Evolutionary conservation across 2,113 vertebrate species (phyloP).

Genomic region (Numenius arquata): DNA sequence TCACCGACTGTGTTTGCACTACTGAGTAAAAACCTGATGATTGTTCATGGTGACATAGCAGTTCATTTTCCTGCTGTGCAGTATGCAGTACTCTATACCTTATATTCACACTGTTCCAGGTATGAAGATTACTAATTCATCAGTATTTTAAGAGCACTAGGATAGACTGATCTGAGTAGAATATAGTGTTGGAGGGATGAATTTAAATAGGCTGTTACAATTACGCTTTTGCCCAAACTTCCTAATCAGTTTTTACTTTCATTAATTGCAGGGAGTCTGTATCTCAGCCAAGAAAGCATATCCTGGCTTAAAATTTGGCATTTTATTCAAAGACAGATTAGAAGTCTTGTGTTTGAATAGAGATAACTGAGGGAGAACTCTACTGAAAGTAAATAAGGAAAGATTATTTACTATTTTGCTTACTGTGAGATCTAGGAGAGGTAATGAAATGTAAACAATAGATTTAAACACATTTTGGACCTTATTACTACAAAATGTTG

Average conservation of each 20-base stretch:
- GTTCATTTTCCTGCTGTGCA: slow-evolving; percentile 92
- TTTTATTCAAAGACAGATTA: slow-evolving; percentile 3
- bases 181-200: neutral
- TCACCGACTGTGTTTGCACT: slow-evolving; percentile 96
- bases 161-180: neutral
- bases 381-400: neutral
- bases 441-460: neutral
- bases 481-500: neutral
- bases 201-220: neutral
- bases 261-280: neutral
- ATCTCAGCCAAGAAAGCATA: neutral
- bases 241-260: neutral
- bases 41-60: slow-evolving; percentile 89
- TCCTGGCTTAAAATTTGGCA: neutral
- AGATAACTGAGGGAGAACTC: neutral
- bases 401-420: neutral
- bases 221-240: neutral
- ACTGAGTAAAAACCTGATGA: slow-evolving; percentile 91
- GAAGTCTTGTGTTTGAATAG: neutral
- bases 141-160: neutral
- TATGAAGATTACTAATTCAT: slow-evolving; percentile 41
- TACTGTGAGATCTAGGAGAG: neutral
- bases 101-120: slow-evolving; percentile 99
- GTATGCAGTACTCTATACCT: slow-evolving; percentile 91
- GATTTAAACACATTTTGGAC: neutral